Conservation (phyloP, 2,113 vertebrate species). For the Scalopus aquaticus region DNA sequence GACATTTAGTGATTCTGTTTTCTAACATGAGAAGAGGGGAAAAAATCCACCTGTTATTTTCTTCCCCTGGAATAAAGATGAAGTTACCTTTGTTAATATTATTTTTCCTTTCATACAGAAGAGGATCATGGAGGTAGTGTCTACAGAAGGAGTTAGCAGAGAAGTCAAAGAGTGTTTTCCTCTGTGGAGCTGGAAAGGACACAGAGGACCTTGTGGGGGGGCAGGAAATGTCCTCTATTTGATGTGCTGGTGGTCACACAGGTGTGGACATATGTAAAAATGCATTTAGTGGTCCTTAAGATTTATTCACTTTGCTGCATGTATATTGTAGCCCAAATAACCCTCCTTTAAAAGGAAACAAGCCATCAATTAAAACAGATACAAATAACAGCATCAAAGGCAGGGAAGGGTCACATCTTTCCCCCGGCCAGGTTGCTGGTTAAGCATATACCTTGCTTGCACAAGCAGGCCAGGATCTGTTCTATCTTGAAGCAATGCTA, state of each 20-base stretch:
- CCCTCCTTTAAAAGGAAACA: background rate
- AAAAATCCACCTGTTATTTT: background rate
- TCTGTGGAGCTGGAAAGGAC: background rate
- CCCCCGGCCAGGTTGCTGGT: background rate
- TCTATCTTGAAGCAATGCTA: conserved; percentile 24
- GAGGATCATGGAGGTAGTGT: background rate
- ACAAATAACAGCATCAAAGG: background rate
- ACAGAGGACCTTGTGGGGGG: background rate
- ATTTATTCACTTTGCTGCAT: background rate
- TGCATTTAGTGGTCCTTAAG: background rate
- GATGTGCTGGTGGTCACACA: background rate
- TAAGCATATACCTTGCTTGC: background rate
- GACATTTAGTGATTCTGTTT: conserved; percentile 1
- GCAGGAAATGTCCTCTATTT: background rate
- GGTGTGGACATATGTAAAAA: background rate
- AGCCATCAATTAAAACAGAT: background rate
- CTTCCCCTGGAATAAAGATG: background rate
- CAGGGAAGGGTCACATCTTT: background rate
- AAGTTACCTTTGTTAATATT: background rate
- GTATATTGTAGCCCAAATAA: background rate
- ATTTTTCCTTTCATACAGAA: background rate
- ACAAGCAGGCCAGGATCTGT: background rate
- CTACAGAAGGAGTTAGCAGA: background rate
- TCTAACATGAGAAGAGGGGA: background rate
- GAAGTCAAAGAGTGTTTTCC: background rate